phyloP scores from a whole-genome alignment of 53 echinoderm and acorn worm genomes.

The Apostichopus leukothele region DNA sequence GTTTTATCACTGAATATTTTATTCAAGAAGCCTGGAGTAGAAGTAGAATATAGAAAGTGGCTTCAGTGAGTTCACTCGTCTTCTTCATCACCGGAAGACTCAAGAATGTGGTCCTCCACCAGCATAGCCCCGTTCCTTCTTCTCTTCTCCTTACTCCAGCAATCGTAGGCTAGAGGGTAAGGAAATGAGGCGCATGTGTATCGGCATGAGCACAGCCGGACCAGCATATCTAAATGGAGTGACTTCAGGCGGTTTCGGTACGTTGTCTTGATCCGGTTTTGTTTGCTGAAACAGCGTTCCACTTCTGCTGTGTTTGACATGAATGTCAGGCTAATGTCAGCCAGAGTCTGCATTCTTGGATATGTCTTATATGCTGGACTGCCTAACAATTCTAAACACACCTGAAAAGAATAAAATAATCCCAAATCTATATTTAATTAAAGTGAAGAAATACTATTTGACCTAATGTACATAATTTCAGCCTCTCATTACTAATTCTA shows the following conservation, averaged over 20 bases:
- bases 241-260: conserved; percentile 24
- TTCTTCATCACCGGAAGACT: neutral
- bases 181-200: conserved; percentile 21
- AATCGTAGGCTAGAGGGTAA: conserved; percentile 14
- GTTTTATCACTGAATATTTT: no score
- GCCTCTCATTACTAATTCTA: neutral
- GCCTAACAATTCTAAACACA: no score
- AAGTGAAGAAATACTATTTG: neutral
- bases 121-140: conserved; percentile 25
- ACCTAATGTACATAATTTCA: neutral
- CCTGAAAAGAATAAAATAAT: no score
- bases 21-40: no score
- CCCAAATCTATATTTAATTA: neutral
- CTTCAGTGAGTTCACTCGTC: neutral
- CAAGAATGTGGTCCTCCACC: conserved; percentile 17
- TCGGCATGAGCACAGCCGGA: conserved; percentile 4
- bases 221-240: conserved; percentile 8
- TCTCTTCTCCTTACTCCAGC: conserved; percentile 2
- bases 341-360: no score
- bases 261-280: no score
- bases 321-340: no score
- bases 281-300: neutral
- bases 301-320: neutral
- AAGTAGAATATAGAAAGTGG: no score
- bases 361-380: no score